Conservation (phyloP, 2,113 vertebrate species). For the Spea bombifrons region DNA sequence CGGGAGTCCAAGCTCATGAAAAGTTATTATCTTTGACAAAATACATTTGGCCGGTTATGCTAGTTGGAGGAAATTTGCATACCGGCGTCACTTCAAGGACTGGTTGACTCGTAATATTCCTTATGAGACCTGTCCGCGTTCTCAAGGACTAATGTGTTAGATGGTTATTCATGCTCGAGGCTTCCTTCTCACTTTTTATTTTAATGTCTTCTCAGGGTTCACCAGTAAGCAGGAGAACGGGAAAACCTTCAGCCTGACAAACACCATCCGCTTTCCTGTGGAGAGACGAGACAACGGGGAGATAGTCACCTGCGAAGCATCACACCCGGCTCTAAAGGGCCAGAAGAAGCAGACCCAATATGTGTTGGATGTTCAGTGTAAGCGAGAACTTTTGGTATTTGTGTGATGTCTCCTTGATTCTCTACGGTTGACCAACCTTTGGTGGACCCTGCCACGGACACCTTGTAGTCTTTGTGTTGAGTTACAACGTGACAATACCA, state of each 20-base stretch:
- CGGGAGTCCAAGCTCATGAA: background rate
- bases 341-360: conserved; percentile 83
- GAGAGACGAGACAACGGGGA: conserved; percentile 82
- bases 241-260: conserved; percentile 79
- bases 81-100: background rate
- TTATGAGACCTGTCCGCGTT: background rate
- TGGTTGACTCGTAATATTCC: background rate
- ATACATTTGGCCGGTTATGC: background rate
- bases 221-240: conserved; percentile 79
- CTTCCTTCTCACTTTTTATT: background rate
- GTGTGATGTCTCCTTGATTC: background rate
- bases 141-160: background rate
- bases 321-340: conserved; percentile 70
- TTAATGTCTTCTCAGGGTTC: conserved; percentile 63
- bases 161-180: background rate
- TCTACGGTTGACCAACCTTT: background rate
- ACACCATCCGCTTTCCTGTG: conserved; percentile 74
- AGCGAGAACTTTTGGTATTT: conserved; percentile 51
- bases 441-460: background rate
- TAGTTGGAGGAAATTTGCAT: background rate
- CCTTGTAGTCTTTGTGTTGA: background rate
- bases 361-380: conserved; percentile 86
- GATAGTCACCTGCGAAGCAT: conserved; percentile 79
- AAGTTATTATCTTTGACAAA: conserved; percentile 4
- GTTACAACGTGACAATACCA: too few relatives aligned